Base-by-base conservation (phyloP, 2,113 vertebrate genomes). In the Meriones unguiculatus region DNA sequence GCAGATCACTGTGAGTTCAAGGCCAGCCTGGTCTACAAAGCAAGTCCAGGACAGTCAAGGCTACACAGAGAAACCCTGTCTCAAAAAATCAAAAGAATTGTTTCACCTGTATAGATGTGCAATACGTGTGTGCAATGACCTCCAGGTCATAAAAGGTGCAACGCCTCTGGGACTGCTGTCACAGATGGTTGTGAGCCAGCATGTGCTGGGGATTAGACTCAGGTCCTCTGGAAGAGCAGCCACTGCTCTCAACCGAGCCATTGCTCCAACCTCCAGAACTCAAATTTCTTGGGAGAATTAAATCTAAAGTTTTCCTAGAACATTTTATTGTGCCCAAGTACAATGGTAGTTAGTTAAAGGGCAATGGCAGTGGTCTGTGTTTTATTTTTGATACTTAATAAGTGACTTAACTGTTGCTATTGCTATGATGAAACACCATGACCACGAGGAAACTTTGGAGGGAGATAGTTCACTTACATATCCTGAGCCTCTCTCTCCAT, bases 291-390 rank as follows among this genome's bases (percentile, higher is more conserved):
- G 77, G 50, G 62, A 76, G 73, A 89, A 82, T 93, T 82, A 94
- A 90, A 81, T 65, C 20, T 73, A 38, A 91, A 93, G 65, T 85
- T 72, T 72, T 72, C 50, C 70, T 50, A 69, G 67, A 50, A 7
- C 84, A n/a, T 77, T 94, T 93, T 88, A 18, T 35, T 90, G 7
- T 93, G 57, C 50, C 87, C 95, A 80, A 94, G 54, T 57, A 62
- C 87, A 50, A 38, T 65, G 69, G 35, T 67, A 78, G 7, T 62
- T 67, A 78, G 7, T 54, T 95, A 70, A 1, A 77, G 18, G 18
- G 59, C 1, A 80, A 80, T 88, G 8, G 22, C 30, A 67, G 14
- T 24, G 17, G 35, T 32, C 41, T 87, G n/a, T 92, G 8, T 82
- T 54, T 87, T 95, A 22, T 64, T 24, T 30, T 69, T 30, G 14